Conservation (phyloP, 1,140 invertebrate species). For the Zaprionus camerounensis region DNA sequence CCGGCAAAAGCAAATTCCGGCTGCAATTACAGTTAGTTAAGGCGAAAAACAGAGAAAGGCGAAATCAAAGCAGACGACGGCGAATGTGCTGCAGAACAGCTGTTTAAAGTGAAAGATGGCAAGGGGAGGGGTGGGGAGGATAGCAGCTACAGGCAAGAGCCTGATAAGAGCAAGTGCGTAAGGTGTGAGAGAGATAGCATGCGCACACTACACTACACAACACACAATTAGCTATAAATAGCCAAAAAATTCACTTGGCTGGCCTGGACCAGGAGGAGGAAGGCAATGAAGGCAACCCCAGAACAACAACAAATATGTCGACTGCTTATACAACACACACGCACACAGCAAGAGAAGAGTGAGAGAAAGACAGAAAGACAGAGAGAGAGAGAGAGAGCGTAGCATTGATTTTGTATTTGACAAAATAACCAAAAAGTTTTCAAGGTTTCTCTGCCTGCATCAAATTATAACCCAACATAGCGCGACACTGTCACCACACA, state of each 20-base stretch:
- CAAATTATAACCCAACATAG: slow-evolving; percentile 35
- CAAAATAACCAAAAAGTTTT: slow-evolving; percentile 60
- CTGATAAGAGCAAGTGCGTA: slow-evolving; percentile 20
- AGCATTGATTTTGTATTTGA: slow-evolving; percentile 71
- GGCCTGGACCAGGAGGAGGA: slow-evolving; percentile 15
- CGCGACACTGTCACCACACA: neutral
- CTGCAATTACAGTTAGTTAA: slow-evolving; percentile 22
- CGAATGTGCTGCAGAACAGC: slow-evolving; percentile 5
- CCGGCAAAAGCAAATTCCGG: slow-evolving; percentile 21
- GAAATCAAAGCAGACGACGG: neutral
- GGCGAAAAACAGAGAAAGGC: neutral
- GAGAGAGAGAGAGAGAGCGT: slow-evolving; percentile 31
- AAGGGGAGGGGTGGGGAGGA: too few relatives aligned
- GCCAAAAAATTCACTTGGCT: neutral
- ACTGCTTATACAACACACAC: slow-evolving; percentile 33
- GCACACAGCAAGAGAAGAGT: neutral
- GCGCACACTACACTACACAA: neutral
- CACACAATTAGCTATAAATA: neutral
- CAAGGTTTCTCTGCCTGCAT: slow-evolving; percentile 62
- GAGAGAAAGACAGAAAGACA: slow-evolving; percentile 13
- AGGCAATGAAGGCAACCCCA: slow-evolving; percentile 17
- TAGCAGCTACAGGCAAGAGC: neutral
- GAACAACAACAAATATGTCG: slow-evolving; percentile 10
- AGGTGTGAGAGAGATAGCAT: neutral
- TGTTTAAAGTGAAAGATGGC: neutral